Evolutionary conservation across 2,888 invertebrate genomes (phyloP).

Genomic region (Imbricaverruca yamaguchii): DNA sequence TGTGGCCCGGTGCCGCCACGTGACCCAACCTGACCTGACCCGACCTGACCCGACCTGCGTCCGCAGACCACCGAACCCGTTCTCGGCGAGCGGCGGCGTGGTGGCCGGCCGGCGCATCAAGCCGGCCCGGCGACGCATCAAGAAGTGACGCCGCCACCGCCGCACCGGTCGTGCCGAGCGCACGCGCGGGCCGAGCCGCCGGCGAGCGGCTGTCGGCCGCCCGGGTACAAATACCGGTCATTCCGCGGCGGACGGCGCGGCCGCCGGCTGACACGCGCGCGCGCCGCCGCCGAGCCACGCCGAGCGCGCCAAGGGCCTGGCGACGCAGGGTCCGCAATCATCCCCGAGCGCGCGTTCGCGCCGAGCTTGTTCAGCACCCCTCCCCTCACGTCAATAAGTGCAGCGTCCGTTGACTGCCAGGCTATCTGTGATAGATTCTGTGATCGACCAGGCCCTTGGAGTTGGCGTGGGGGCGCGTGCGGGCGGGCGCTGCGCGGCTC

Average conservation of each 20-base stretch:
- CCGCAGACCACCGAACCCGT: not conserved
- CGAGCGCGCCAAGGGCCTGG: slow-evolving; percentile 9
- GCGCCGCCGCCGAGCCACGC: not conserved
- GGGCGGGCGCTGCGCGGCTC: not conserved
- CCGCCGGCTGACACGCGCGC: not conserved
- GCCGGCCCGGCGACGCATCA: not conserved
- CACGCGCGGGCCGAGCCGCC: not conserved
- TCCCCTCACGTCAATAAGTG: not conserved
- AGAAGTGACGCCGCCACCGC: not conserved
- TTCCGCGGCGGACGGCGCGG: not conserved
- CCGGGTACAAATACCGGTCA: slow-evolving; percentile 1
- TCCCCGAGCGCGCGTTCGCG: not conserved
- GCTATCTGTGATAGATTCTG: slow-evolving; percentile 19
- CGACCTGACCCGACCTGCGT: not conserved
- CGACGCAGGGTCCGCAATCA: slow-evolving; percentile 9
- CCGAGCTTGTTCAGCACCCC: slow-evolving; percentile 11
- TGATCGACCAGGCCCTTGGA: slow-evolving; percentile 19
- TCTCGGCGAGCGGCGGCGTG: not conserved
- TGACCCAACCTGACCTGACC: not conserved
- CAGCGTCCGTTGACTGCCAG: not conserved
- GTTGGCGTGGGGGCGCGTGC: not conserved
- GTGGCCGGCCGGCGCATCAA: not conserved
- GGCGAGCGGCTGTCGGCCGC: not conserved
- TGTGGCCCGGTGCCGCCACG: too few relatives aligned
- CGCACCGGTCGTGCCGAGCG: not conserved